Evolutionary conservation across 2,113 vertebrate genomes (phyloP).

Genomic region (Mesoclemmys tuberculata): DNA sequence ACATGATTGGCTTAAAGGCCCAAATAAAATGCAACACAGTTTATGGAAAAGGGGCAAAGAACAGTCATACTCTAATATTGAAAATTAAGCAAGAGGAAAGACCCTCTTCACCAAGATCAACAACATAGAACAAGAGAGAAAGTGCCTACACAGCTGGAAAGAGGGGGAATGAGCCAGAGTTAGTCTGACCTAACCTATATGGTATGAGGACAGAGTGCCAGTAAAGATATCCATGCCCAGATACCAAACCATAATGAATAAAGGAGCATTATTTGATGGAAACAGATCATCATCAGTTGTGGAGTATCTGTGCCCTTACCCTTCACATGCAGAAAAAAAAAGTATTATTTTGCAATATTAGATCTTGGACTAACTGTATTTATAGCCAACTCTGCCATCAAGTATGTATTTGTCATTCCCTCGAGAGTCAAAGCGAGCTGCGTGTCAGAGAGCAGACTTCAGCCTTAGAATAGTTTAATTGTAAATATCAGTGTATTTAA

Average conservation of each 20-base stretch:
- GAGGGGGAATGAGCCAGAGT: neutral
- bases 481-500: neutral
- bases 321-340: neutral
- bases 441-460: neutral
- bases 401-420: neutral
- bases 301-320: neutral
- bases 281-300: neutral
- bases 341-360: neutral
- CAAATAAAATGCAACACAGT: neutral
- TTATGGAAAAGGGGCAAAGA: neutral
- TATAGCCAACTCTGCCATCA: neutral
- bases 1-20: neutral
- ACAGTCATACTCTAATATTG: neutral
- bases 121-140: neutral
- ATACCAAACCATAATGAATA: neutral
- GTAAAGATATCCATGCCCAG: neutral
- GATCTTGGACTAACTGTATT: neutral
- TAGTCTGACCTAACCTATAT: rapidly evolving
- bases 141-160: neutral
- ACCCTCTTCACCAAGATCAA: neutral
- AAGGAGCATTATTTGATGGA: neutral
- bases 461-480: neutral
- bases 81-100: rapidly evolving
- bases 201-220: neutral
- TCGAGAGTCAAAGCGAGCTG: neutral